Evolutionary conservation across 2,888 invertebrate genomes (phyloP).

Genomic region (Hirudinaria manillensis): DNA sequence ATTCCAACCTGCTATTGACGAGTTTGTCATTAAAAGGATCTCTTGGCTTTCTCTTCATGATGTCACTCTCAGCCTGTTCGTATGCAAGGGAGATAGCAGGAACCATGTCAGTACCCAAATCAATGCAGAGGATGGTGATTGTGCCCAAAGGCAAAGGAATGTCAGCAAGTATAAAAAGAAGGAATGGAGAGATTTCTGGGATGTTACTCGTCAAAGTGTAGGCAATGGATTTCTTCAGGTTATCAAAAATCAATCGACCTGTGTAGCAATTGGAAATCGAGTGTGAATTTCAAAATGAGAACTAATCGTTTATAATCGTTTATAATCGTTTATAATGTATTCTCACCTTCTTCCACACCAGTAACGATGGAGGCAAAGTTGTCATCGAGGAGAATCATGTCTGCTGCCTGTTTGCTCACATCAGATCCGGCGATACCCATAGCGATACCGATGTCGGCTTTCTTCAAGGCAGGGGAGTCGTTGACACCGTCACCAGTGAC

Average conservation of each 20-base stretch:
- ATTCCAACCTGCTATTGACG: constrained; percentile 61
- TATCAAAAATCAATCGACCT: constrained; percentile 78
- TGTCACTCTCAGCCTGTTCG: constrained; percentile 81
- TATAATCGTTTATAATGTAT: not conserved
- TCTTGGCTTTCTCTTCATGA: constrained; percentile 84
- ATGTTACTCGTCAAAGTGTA: constrained; percentile 94
- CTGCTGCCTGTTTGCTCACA: constrained; percentile 43
- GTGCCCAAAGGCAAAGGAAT: constrained; percentile 89
- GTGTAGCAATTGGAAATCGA: constrained; percentile 14
- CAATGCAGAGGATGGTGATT: constrained; percentile 93
- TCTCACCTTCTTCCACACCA: constrained; percentile 45
- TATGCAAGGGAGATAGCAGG: constrained; percentile 83
- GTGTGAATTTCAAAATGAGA: not conserved
- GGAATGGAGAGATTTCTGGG: constrained; percentile 92
- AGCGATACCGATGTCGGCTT: constrained; percentile 62
- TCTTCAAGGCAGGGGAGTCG: constrained; percentile 76
- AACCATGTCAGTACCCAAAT: constrained; percentile 93
- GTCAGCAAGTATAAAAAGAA: constrained; percentile 88
- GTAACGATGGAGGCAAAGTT: constrained; percentile 45
- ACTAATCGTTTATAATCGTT: not conserved
- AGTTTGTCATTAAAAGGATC: constrained; percentile 77
- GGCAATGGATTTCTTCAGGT: constrained; percentile 91
- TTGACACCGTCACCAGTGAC: constrained; percentile 84
- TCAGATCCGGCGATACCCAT: constrained; percentile 44
- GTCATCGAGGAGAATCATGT: constrained; percentile 44